Evolutionary conservation across 1,140 invertebrate species (phyloP).

Genomic region (Drosophila littoralis): DNA sequence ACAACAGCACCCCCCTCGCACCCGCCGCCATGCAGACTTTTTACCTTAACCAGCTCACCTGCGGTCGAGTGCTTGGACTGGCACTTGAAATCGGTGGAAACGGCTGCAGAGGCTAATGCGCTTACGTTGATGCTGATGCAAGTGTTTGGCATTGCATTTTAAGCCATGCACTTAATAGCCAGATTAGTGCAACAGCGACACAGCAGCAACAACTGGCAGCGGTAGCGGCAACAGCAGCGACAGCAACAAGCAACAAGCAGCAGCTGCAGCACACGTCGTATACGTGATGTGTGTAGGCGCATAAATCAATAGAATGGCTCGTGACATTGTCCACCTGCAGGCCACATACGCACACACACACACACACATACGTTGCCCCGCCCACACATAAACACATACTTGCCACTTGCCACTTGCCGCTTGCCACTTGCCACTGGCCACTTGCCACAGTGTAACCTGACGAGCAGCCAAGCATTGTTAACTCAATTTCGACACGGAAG

Average conservation of each 20-base stretch:
- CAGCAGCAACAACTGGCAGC: conserved; percentile 13
- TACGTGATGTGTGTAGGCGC: conserved; percentile 54
- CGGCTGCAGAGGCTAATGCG: conserved; percentile 58
- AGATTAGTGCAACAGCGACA: conserved; percentile 32
- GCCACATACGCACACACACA: background rate
- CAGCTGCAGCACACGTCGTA: conserved; percentile 38
- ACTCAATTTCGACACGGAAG: conserved; percentile 79
- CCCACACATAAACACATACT: background rate
- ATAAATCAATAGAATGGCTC: conserved; percentile 69
- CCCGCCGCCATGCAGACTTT: background rate
- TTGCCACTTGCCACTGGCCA: background rate
- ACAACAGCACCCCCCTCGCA: too few species aligned
- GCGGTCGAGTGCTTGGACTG: conserved; percentile 21
- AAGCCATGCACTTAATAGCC: conserved; percentile 73
- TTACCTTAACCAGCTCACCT: too few species aligned
- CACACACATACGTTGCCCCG: background rate
- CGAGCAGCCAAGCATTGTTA: conserved; percentile 58
- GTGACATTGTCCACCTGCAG: conserved; percentile 38
- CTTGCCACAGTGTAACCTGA: conserved; percentile 23
- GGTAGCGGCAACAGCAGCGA: conserved; percentile 13
- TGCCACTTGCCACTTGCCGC: background rate
- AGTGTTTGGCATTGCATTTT: conserved; percentile 77
- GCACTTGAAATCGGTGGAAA: conserved; percentile 30
- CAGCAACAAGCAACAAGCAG: conserved; percentile 11
- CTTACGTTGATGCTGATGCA: conserved; percentile 63